Evolutionary conservation across 1,140 invertebrate genomes (phyloP), one percentile per base, ranked within the genome.

Genomic region (Platorchestia sp.): DNA sequence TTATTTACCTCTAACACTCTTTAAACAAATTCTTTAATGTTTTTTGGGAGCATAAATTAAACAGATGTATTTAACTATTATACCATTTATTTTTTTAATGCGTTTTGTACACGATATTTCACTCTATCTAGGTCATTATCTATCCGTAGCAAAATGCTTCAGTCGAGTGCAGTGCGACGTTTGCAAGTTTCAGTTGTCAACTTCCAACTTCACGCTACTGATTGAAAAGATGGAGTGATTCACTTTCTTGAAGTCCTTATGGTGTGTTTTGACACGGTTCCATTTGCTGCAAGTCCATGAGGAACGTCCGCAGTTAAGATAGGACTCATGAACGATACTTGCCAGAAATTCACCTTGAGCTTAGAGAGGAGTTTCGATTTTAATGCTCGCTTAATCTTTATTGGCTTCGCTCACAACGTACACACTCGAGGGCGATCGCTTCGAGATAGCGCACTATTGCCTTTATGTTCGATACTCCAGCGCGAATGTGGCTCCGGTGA

Each of bases 321-420:
- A 10, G 27, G 27, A 19, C 59, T 75, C 14, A 3, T 75, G 10
- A 75, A 27, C 10, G 59, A 75, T 27, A 19, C 7, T 36, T 27
- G 27, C 14, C 59, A 75, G 14, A 75, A 75, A 75, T 75, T 3
- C 59, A 75, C 59, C 59, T 36, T 75, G 59, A 22, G 14, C 10
- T 3, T 3, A 75, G 59, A 10, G 59, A 14, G 36, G 59, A 75
- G 27, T 89, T 89, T 44, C 87, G 43, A 42, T 89, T 10, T 89
- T 42, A 89, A 89, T 89, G 87, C 41, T 89, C n/a, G n/a, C 16
- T 44, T 89, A 42, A 89, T 89, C 87, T 89, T 89, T 89, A 89
- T 89, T 41, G 14, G 87, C 43, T 89, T 44, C 87, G 87, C 87
- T 44, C 10, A 41, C n/a, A 5, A 22, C 36, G 1, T 43, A 41